phyloP scores from a whole-genome alignment of 2,797 vertebrate genomes.

The Alectoris magna region DNA sequence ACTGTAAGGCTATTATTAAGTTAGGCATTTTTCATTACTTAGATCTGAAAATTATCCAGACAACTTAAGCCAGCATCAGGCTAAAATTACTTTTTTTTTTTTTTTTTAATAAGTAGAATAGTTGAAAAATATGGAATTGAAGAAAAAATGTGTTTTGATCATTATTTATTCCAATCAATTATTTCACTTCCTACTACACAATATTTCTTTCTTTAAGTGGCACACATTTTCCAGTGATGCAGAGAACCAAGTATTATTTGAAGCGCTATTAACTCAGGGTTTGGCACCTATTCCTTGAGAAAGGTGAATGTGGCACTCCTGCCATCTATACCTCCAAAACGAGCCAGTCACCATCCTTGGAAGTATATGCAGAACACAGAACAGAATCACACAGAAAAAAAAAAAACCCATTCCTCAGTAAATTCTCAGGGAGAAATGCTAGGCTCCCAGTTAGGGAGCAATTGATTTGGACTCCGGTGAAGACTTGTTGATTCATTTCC shows the following conservation, averaged over 20 bases:
- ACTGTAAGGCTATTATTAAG: background rate
- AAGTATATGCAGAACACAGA: background rate
- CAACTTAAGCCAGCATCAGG: background rate
- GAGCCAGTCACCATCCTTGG: background rate
- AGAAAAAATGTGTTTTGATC: background rate
- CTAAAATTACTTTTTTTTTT: background rate
- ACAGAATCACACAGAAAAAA: background rate
- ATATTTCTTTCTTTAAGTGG: background rate
- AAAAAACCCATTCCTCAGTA: background rate
- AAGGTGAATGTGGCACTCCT: background rate
- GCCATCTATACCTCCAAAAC: background rate
- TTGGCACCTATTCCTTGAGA: background rate
- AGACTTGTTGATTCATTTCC: background rate
- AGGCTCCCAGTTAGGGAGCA: background rate
- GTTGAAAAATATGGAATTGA: background rate
- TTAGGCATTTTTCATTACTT: background rate
- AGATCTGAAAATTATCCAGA: background rate
- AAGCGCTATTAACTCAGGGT: background rate
- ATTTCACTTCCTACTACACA: background rate
- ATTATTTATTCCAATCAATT: background rate
- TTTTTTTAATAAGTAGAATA: background rate
- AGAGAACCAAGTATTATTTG: constrained; percentile 17
- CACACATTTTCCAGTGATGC: background rate
- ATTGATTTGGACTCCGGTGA: background rate
- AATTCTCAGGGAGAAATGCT: background rate